Conservation (phyloP, 2,797 vertebrate species). For the Tragopan temminckii region DNA sequence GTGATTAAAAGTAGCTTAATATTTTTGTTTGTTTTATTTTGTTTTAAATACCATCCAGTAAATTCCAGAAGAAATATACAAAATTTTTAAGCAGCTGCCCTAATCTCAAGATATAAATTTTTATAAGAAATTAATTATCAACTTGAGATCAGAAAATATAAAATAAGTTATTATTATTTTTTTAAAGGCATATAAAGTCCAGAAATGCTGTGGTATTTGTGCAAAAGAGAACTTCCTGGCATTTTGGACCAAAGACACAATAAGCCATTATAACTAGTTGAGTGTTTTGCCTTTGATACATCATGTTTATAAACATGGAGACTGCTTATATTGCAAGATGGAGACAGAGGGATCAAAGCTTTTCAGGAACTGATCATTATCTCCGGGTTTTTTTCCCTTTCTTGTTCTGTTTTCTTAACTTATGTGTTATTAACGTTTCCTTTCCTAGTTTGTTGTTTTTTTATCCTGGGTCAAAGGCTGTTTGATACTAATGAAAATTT, state of each 20-base stretch:
- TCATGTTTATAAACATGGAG: slow-evolving; percentile 27
- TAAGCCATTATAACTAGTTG: not conserved
- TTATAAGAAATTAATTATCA: not conserved
- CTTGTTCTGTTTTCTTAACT: slow-evolving; percentile 25
- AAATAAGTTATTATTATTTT: not conserved
- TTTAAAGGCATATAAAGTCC: not conserved
- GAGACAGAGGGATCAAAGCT: slow-evolving; percentile 43
- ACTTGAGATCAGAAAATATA: not conserved
- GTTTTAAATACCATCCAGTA: not conserved
- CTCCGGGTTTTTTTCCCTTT: not conserved
- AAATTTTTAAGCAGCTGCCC: not conserved
- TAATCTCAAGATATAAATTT: not conserved
- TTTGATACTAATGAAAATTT: slow-evolving; percentile 20
- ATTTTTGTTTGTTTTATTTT: not conserved
- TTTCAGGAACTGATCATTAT: slow-evolving; percentile 7
- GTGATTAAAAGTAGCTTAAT: not conserved
- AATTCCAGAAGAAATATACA: not conserved
- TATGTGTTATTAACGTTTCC: not conserved
- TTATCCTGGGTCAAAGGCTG: slow-evolving; percentile 13
- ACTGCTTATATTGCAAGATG: slow-evolving; percentile 19
- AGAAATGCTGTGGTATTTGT: not conserved
- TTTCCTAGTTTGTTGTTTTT: not conserved
- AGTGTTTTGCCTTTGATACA: slow-evolving; percentile 43
- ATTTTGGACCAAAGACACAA: not conserved
- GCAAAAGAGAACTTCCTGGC: not conserved